Evolutionary conservation across 2,797 vertebrate genomes (phyloP).

Genomic region (Xerus rutilus): DNA sequence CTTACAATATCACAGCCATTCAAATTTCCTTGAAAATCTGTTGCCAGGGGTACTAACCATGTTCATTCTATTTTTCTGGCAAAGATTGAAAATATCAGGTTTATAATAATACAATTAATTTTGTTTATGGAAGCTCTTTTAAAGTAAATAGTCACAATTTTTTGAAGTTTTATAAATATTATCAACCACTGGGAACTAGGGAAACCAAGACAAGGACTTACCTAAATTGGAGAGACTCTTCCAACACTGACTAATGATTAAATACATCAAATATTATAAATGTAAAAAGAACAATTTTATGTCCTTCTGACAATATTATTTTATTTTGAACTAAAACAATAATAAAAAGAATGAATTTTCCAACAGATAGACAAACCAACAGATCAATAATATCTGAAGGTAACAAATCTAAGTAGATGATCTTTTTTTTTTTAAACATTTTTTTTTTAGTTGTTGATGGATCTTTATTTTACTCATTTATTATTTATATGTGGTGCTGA

Average conservation of each 20-base stretch:
- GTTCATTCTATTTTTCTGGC: background rate
- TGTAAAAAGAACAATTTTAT: background rate
- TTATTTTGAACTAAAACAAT: conserved; percentile 33
- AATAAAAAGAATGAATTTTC: background rate
- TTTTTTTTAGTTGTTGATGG: too few species aligned
- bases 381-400: background rate
- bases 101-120: conserved; percentile 10
- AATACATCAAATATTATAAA: background rate
- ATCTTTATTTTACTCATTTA: too few species aligned
- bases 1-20: background rate
- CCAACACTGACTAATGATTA: background rate
- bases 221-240: background rate
- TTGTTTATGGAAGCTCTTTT: background rate
- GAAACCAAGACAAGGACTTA: background rate
- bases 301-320: conserved; percentile 2
- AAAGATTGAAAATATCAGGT: background rate
- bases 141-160: background rate
- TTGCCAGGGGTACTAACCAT: background rate
- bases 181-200: background rate
- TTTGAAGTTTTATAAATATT: background rate
- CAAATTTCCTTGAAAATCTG: background rate
- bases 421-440: too few species aligned
- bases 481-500: too few species aligned
- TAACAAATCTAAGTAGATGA: background rate
- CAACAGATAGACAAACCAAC: background rate